Evolutionary conservation across 2,888 invertebrate species (phyloP), one percentile per base, ranked within the genome.

Genomic region (Leptinotarsa haldemani): DNA sequence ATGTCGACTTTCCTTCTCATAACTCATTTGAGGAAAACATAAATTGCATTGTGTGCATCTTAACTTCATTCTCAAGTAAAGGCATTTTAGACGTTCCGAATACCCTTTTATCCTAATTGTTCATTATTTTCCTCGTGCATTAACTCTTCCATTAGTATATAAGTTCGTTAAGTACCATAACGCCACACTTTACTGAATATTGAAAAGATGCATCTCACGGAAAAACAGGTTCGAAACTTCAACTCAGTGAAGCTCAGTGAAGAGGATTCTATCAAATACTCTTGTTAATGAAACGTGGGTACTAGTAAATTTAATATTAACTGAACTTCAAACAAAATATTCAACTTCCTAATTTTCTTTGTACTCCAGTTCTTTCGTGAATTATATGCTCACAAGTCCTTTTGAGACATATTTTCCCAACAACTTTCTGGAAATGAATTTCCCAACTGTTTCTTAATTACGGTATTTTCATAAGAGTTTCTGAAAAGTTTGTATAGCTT

Each of bases 101-200:
- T 15, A 18, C 2, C 22, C 56, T 56, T 13, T 56, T 15, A 56
- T 22, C 56, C 22, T 56, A 56, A 22, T 13, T 22, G 20, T 56
- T 56, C 56, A 22, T 56, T 56, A 56, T 22, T 56, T 20, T 22
- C 4, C 56, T 15, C 13, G 4, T 56, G 25, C 56, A 22, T 56
- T 25, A 56, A 13, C 56, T 56, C 22, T 22, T 15, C 56, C 56
- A 56, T 56, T 56, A 56, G 56, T 20, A 15, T 56, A 22, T 56
- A 13, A 56, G 16, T 56, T 56, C 56, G 56, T 56, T 56, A 22
- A 50, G 56, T 56, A 56, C 22, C 22, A 20, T 56, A 22, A 56
- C 15, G 20, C 56, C 20, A 22, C 56, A 20, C 22, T 22, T 15
- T 12, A 56, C 56, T 56, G 4, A 13, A 56, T 56, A 56, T 56